Evolutionary conservation across 2,888 invertebrate species (phyloP).

Genomic region (Glaucopsyche alexis): DNA sequence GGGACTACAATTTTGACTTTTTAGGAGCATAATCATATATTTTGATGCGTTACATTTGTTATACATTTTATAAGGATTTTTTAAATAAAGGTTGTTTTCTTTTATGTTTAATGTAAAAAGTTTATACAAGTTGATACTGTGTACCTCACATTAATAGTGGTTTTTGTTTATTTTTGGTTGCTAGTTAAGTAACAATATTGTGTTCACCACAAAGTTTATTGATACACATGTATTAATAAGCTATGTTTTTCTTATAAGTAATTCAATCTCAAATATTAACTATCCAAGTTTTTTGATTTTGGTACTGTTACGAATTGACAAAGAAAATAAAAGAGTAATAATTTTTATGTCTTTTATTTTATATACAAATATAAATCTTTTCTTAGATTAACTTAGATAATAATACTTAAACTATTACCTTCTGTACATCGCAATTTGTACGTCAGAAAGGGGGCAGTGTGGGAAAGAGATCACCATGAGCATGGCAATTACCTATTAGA

Average conservation of each 20-base stretch:
- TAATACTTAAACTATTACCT: slow-evolving; percentile 60
- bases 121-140: not conserved
- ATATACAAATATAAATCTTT: slow-evolving; percentile 74
- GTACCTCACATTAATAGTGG: not conserved
- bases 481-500: slow-evolving; percentile 48
- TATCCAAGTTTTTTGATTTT: not conserved
- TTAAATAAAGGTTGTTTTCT: not conserved
- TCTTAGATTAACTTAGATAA: slow-evolving; percentile 69
- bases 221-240: not conserved
- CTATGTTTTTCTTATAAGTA: not conserved
- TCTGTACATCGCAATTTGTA: slow-evolving; percentile 61
- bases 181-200: not conserved
- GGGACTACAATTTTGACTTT: not conserved
- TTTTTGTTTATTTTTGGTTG: not conserved
- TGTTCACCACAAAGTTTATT: not conserved
- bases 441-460: slow-evolving; percentile 58
- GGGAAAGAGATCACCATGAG: slow-evolving; percentile 49
- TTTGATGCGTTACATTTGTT: slow-evolving; percentile 26
- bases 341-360: slow-evolving; percentile 59
- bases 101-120: not conserved
- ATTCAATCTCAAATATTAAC: no score
- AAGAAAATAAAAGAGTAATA: slow-evolving; percentile 43
- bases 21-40: not conserved
- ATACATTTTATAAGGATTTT: not conserved
- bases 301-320: not conserved